Evolutionary conservation across 1,140 invertebrate genomes (phyloP).

Genomic region (Littorina saxatilis): DNA sequence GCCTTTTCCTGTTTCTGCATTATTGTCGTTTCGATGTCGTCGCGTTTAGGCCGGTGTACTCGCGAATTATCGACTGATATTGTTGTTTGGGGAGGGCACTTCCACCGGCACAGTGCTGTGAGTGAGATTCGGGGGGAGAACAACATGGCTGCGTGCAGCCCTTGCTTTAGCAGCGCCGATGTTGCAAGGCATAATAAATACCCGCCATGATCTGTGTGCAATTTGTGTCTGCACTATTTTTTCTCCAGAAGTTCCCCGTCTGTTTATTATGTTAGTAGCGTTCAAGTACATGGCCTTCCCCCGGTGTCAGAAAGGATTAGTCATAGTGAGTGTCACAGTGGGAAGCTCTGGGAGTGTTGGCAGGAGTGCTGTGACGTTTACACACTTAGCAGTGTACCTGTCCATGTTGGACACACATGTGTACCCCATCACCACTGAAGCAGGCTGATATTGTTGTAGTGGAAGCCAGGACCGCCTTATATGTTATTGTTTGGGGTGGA

Average conservation of each 20-base stretch:
- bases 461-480: neutral
- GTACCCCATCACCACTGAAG: too few relatives aligned
- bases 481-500: too few relatives aligned
- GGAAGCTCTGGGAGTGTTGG: neutral
- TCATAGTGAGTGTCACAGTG: neutral
- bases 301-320: neutral
- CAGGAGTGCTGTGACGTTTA: neutral
- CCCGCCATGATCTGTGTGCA: neutral
- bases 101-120: neutral
- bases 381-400: too few relatives aligned
- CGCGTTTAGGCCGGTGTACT: neutral
- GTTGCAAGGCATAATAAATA: slow-evolving; percentile 2
- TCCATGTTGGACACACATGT: too few relatives aligned
- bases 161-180: slow-evolving; percentile 1
- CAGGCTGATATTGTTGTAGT: neutral
- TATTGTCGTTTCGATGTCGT: neutral
- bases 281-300: too few relatives aligned
- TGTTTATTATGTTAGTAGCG: neutral
- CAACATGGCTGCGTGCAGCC: slow-evolving; percentile 13
- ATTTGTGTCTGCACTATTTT: slow-evolving; percentile 1
- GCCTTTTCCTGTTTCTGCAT: neutral
- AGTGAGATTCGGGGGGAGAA: neutral
- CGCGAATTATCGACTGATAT: neutral
- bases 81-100: neutral
- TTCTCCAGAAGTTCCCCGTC: neutral